Percentiles rank a stretch among this genome's conserved stretches.
These are phyloP conservation scores for Nematolebias whitei DNA, from an alignment of 2,113 vertebrate species.

Conservation along the genomic window DNA sequence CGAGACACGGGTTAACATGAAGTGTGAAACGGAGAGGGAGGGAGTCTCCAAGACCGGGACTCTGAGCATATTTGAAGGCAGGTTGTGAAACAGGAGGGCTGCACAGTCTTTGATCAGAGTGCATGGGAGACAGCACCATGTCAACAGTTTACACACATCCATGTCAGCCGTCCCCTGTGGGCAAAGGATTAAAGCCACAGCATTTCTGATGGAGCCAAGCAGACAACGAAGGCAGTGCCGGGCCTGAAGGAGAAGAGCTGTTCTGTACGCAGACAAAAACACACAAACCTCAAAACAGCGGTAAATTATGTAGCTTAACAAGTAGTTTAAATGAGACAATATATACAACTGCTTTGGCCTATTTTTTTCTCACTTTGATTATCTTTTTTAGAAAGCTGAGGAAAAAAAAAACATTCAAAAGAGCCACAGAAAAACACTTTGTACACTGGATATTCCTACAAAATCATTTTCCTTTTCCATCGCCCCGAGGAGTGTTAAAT, in stretches of 20 bases:
- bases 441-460: slow-evolving; percentile 30
- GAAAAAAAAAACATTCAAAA: slow-evolving; percentile 36
- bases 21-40: slow-evolving; percentile 41
- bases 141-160: slow-evolving; percentile 80
- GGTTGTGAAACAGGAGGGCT: slow-evolving; percentile 73
- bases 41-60: slow-evolving; percentile 48
- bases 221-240: slow-evolving; percentile 58
- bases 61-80: slow-evolving; percentile 66
- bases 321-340: slow-evolving; percentile 21
- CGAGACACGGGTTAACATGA: slow-evolving; percentile 37
- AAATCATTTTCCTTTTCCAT: slow-evolving; percentile 62
- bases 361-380: slow-evolving; percentile 1
- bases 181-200: slow-evolving; percentile 77
- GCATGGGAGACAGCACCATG: slow-evolving; percentile 77
- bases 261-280: slow-evolving; percentile 28
- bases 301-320: slow-evolving; percentile 32
- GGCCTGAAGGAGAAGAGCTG: slow-evolving; percentile 50
- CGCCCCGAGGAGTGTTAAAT: slow-evolving; percentile 69
- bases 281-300: slow-evolving; percentile 18
- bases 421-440: slow-evolving; percentile 47
- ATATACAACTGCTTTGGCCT: slow-evolving; percentile 3
- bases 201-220: slow-evolving; percentile 63
- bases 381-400: not conserved
- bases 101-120: slow-evolving; percentile 76
- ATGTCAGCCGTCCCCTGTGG: slow-evolving; percentile 75